Evolutionary conservation across 2,888 invertebrate species (phyloP), one percentile per base, ranked within the genome.

Genomic region (Julus scanicus): DNA sequence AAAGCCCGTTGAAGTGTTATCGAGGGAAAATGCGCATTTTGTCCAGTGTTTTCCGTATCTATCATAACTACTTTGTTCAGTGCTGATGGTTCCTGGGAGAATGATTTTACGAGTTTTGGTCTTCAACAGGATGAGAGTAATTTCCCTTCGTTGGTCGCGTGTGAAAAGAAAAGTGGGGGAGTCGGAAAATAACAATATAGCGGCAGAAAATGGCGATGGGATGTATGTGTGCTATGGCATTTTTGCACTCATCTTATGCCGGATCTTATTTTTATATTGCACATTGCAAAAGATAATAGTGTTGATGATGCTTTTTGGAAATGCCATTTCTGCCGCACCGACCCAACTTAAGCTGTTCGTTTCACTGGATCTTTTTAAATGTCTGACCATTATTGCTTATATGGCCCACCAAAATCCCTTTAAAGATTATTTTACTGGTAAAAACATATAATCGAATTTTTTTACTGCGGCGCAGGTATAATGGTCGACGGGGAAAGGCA

Each of bases 241-340:
- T 71, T 71, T 71, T 71, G 71, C 29, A 29, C 71, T 57, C 57
- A 57, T 57, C 57, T 57, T 57, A 57, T n/a, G 20, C 71, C 29
- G 71, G 71, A 71, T 71, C 71, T 71, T 71, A 71, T 71, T 71
- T 71, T 71, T 71, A 71, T 71, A 71, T 71, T 9, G 71, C 71
- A 29, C 71, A 71, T 71, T 29, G 71, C 20, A 29, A 71, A 71
- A 71, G 71, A 71, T 71, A 71, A 71, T 71, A 71, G 71, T 71
- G 71, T 71, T 71, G 71, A 71, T 71, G 71, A 71, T 71, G 71
- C 71, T 71, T 71, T 71, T 71, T 71, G 71, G 71, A 71, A 71
- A 71, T 71, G 71, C 71, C 71, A 71, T 71, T 71, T 71, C 71
- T 71, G 71, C 8, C 71, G 29, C 71, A 29, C 71, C 71, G 71